These are phyloP conservation scores for Aphodius sticticus DNA, from an alignment of 2,888 invertebrate species.

Conservation along the genomic window DNA sequence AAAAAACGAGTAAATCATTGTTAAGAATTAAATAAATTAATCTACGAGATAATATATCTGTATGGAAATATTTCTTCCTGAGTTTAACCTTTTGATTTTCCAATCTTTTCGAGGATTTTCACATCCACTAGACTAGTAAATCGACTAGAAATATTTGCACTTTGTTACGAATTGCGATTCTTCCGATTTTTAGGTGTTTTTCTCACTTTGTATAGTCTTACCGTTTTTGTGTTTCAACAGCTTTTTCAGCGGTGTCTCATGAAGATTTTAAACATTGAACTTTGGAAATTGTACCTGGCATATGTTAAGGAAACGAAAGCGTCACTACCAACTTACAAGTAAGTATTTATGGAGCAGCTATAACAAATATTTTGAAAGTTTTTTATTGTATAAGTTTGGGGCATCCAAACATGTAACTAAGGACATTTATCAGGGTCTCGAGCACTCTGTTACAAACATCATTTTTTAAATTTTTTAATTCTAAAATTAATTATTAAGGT, in stretches of 20 bases:
- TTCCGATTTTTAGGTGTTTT: neutral
- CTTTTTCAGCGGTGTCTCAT: constrained; percentile 97
- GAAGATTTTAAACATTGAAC: constrained; percentile 97
- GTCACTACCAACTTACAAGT: constrained; percentile 92
- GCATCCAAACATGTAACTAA: neutral
- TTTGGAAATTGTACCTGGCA: constrained; percentile 97
- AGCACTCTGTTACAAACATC: too few relatives aligned
- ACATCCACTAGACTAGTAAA: too few relatives aligned
- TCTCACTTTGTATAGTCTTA: neutral
- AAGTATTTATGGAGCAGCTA: constrained; percentile 57
- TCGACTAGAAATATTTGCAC: too few relatives aligned
- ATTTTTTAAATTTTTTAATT: too few relatives aligned
- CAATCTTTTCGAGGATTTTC: neutral
- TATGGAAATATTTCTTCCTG: constrained; percentile 50
- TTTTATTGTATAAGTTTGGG: neutral
- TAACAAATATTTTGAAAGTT: neutral
- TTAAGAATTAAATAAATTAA: neutral
- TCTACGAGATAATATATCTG: neutral
- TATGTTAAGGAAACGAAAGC: constrained; percentile 99
- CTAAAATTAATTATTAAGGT: too few relatives aligned
- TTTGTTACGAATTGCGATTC: neutral
- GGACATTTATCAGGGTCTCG: too few relatives aligned
- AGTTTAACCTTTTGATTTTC: constrained; percentile 39
- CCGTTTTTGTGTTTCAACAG: constrained; percentile 60
- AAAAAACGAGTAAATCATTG: neutral